Evolutionary conservation across 2,888 invertebrate species (phyloP).

Genomic region (Diachrysia chrysitis): DNA sequence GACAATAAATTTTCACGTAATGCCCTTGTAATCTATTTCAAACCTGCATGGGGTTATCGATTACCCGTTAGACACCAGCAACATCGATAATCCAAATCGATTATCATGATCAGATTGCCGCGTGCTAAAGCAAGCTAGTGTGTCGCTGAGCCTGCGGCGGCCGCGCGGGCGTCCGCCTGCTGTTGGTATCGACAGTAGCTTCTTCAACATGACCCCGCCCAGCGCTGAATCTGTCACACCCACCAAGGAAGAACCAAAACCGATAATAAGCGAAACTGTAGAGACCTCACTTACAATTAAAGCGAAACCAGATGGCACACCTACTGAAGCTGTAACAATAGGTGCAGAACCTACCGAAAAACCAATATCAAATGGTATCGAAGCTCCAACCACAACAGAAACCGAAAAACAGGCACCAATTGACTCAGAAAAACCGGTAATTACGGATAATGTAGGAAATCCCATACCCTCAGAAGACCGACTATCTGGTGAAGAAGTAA

Average conservation of each 20-base stretch:
- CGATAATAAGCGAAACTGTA: slow-evolving; percentile 61
- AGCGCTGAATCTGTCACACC: slow-evolving; percentile 84
- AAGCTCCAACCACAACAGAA: neutral
- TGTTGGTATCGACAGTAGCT: slow-evolving; percentile 77
- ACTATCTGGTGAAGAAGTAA: slow-evolving; percentile 12
- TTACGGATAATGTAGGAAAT: slow-evolving; percentile 25
- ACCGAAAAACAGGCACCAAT: neutral
- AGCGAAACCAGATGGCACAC: slow-evolving; percentile 47
- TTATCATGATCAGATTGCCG: slow-evolving; percentile 85
- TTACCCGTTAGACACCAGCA: slow-evolving; percentile 61
- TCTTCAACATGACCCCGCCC: slow-evolving; percentile 86
- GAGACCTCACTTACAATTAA: slow-evolving; percentile 62
- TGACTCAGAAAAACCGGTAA: neutral
- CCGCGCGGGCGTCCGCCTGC: slow-evolving; percentile 84
- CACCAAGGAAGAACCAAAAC: slow-evolving; percentile 66
- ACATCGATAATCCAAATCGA: slow-evolving; percentile 53
- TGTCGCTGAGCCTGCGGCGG: slow-evolving; percentile 80
- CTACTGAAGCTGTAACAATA: slow-evolving; percentile 38
- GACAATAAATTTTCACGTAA: neutral
- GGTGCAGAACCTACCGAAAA: slow-evolving; percentile 27
- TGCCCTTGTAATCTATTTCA: slow-evolving; percentile 7
- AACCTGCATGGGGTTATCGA: slow-evolving; percentile 24
- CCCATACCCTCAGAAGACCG: slow-evolving; percentile 20
- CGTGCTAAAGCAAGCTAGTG: slow-evolving; percentile 83
- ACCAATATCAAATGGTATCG: slow-evolving; percentile 21